Evolutionary conservation across 2,888 invertebrate species (phyloP).

Genomic region (Yponomeuta plumbellus): DNA sequence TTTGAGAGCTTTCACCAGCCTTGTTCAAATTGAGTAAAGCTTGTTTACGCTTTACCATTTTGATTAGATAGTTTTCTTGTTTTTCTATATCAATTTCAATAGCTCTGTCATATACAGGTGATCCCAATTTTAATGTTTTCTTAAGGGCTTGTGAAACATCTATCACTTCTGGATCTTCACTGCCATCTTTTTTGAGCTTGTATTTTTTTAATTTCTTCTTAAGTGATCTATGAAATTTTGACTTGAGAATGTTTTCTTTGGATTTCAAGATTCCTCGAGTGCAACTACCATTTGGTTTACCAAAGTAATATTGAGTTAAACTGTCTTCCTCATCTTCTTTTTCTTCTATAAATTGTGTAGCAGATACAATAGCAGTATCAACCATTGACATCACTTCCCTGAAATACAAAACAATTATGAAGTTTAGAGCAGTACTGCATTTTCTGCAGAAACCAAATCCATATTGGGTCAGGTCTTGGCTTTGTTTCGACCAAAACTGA

Average conservation of each 20-base stretch:
- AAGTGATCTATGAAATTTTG: constrained; percentile 46
- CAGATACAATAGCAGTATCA: constrained; percentile 25
- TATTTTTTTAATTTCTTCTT: constrained; percentile 61
- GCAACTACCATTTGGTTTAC: neutral
- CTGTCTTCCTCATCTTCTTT: constrained; percentile 28
- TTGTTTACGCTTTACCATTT: constrained; percentile 49
- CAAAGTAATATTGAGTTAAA: constrained; percentile 7
- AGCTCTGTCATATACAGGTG: constrained; percentile 28
- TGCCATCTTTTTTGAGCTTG: constrained; percentile 57
- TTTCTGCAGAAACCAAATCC: too few species aligned
- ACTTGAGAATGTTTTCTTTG: constrained; percentile 46
- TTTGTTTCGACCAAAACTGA: too few species aligned
- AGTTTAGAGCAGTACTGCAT: neutral
- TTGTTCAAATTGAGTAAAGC: constrained; percentile 21
- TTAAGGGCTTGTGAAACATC: constrained; percentile 55
- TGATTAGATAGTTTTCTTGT: constrained; percentile 55
- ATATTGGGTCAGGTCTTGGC: too few species aligned
- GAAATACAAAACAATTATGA: constrained; percentile 29
- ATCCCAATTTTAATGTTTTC: constrained; percentile 48
- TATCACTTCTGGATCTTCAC: constrained; percentile 61
- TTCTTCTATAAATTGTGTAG: constrained; percentile 18
- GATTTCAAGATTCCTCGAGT: constrained; percentile 19
- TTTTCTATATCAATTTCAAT: constrained; percentile 28
- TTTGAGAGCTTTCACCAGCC: constrained; percentile 12
- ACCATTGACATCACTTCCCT: constrained; percentile 60